These are phyloP conservation scores for Mastacembelus armatus DNA, from an alignment of 2,797 vertebrate genomes.

Conservation along the genomic window DNA sequence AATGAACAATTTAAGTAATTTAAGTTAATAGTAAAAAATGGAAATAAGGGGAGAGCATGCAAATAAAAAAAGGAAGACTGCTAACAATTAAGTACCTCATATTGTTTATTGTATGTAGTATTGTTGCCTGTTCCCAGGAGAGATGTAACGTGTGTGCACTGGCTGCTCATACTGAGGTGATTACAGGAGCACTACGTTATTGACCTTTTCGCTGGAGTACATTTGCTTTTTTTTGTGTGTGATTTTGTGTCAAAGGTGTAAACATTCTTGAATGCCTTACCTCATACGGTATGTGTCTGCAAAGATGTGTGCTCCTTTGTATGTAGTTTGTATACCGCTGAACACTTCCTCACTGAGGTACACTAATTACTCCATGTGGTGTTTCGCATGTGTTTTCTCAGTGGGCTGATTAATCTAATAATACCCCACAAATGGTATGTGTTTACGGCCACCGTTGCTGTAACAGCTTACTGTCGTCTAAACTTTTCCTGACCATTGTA, in stretches of 20 bases:
- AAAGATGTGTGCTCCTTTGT: slow-evolving; percentile 17
- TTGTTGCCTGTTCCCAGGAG: not conserved
- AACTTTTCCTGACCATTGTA: slow-evolving; percentile 13
- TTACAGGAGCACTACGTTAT: slow-evolving; percentile 3
- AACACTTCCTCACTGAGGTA: slow-evolving; percentile 5
- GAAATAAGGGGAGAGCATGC: not conserved
- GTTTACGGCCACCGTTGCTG: slow-evolving; percentile 54
- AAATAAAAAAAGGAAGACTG: slow-evolving; percentile 4
- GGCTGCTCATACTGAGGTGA: slow-evolving; percentile 7
- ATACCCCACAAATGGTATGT: slow-evolving; percentile 40
- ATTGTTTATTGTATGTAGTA: slow-evolving; percentile 19
- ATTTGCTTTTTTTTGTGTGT: slow-evolving; percentile 13
- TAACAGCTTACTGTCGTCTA: slow-evolving; percentile 60
- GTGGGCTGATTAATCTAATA: slow-evolving; percentile 62
- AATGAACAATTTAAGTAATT: not conserved
- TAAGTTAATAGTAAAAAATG: not conserved
- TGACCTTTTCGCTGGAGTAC: not conserved
- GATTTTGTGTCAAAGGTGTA: not conserved
- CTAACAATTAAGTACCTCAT: not conserved
- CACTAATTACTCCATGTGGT: slow-evolving; percentile 36
- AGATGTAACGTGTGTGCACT: slow-evolving; percentile 2
- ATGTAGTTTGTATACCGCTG: not conserved
- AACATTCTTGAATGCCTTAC: not conserved
- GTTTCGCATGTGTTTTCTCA: slow-evolving; percentile 65
- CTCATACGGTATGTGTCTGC: slow-evolving; percentile 7